phyloP scores from a whole-genome alignment of 2,113 vertebrate species.

The Tupaia chinensis region DNA sequence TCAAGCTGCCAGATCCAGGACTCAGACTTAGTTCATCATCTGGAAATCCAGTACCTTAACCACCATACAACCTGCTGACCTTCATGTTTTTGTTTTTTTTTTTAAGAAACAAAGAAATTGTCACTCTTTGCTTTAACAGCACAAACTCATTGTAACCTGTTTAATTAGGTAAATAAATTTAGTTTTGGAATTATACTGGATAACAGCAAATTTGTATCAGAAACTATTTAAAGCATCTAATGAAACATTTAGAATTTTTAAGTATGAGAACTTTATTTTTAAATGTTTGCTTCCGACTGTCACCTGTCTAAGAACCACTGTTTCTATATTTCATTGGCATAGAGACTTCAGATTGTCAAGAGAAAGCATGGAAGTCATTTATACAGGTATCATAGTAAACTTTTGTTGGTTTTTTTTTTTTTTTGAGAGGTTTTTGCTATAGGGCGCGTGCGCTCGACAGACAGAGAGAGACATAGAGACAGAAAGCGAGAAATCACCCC shows the following conservation, averaged over 20 bases:
- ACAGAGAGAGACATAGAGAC: no score
- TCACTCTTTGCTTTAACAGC: not conserved
- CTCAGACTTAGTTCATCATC: no score
- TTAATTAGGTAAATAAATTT: not conserved
- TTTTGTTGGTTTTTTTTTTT: no score
- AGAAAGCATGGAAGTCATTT: not conserved
- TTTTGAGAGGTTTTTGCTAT: not conserved
- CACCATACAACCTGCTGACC: no score
- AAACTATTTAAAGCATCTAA: not conserved
- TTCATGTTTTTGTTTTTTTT: not conserved
- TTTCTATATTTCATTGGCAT: not conserved
- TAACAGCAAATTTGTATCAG: not conserved
- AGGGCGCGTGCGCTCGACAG: no score
- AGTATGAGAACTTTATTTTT: constrained; percentile 22
- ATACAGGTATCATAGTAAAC: not conserved
- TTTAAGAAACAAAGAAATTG: not conserved
- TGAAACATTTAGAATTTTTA: not conserved
- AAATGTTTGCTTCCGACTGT: not conserved
- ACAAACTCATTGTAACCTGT: not conserved
- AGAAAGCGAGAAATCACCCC: no score
- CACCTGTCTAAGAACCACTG: not conserved
- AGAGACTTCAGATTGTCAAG: not conserved
- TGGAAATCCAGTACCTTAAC: no score
- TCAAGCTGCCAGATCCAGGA: no score
- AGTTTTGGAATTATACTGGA: not conserved